Evolutionary conservation across 2,113 vertebrate genomes (phyloP).

Genomic region (Phocoena phocoena): DNA sequence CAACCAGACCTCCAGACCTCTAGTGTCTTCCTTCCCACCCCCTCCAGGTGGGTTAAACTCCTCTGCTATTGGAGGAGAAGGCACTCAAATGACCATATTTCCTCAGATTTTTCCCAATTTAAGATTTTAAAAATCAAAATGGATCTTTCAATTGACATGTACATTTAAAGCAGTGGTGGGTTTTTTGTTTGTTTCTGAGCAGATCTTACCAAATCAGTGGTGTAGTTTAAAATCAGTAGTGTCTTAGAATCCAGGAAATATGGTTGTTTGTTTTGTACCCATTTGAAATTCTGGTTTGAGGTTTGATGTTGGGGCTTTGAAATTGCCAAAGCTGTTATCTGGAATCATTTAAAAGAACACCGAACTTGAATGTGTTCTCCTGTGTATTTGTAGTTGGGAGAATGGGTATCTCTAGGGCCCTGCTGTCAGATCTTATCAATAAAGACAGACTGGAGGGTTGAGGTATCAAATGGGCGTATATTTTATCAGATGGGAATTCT

Average conservation of each 20-base stretch:
- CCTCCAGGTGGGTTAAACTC: background rate
- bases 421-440: conserved; percentile 41
- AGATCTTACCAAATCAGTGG: background rate
- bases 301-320: conserved; percentile 61
- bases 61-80: background rate
- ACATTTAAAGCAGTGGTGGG: conserved; percentile 10
- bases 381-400: conserved; percentile 40
- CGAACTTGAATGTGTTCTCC: background rate
- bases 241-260: conserved; percentile 66
- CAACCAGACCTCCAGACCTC: background rate
- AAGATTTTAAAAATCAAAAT: conserved; percentile 47
- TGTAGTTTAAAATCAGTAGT: conserved; percentile 39
- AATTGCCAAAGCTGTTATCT: conserved; percentile 67
- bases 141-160: background rate
- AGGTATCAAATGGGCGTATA: background rate
- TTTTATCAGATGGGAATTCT: conserved; percentile 19
- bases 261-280: conserved; percentile 61
- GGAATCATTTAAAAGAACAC: conserved; percentile 54
- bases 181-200: conserved; percentile 54
- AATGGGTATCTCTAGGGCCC: background rate
- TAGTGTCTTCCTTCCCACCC: background rate
- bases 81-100: conserved; percentile 24
- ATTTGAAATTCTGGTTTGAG: conserved; percentile 67
- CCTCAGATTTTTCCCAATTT: background rate
- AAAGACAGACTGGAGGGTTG: background rate